Evolutionary conservation across 2,113 vertebrate species (phyloP).

Genomic region (Chinchilla lanigera): DNA sequence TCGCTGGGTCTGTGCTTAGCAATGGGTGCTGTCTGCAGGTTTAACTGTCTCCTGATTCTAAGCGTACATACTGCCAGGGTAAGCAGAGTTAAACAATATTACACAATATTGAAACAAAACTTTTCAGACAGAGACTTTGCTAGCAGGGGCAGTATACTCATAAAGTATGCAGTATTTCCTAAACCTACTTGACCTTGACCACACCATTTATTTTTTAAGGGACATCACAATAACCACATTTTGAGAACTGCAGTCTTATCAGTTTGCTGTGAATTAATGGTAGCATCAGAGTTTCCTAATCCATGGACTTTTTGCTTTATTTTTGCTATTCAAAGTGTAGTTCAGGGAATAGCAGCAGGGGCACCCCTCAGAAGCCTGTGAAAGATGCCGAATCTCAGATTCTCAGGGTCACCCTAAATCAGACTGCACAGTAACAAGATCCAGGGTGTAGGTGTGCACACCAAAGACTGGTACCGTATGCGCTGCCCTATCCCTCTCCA

Average conservation of each 20-base stretch:
- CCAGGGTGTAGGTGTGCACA: not conserved
- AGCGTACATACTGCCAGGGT: not conserved
- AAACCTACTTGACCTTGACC: conserved; percentile 27
- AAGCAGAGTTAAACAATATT: not conserved
- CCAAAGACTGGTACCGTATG: too few relatives aligned
- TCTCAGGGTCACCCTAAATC: not conserved
- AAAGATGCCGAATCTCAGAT: not conserved
- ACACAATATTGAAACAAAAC: not conserved
- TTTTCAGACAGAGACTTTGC: not conserved
- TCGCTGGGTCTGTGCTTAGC: not conserved
- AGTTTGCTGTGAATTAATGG: not conserved
- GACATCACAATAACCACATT: not conserved
- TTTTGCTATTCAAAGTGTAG: not conserved
- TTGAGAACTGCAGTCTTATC: conserved; percentile 27
- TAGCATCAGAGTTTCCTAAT: not conserved
- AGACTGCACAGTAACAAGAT: not conserved
- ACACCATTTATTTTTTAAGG: not conserved
- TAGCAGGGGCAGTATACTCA: not conserved
- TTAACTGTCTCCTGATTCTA: not conserved
- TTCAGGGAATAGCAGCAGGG: not conserved
- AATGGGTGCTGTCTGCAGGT: not conserved
- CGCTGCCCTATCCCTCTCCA: not conserved
- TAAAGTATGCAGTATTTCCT: not conserved
- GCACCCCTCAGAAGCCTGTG: not conserved
- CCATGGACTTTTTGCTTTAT: not conserved